Evolutionary conservation across 1,140 invertebrate species (phyloP), one percentile per base, ranked within the genome.

Genomic region (Eulimnadia texana): DNA sequence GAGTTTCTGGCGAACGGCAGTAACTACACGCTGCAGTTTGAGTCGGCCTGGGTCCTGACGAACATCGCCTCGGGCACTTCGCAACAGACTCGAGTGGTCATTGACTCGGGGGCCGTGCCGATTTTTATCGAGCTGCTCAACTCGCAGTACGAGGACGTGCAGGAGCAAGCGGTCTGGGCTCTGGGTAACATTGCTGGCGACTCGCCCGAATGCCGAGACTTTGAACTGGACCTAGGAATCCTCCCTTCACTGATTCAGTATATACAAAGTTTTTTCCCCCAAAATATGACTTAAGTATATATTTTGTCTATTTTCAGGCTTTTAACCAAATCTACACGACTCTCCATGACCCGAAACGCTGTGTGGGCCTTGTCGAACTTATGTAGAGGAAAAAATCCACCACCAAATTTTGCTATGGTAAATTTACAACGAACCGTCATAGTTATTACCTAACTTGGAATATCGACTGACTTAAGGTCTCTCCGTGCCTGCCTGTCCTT

Each of bases 1-100:
- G 85, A 93, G 72, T 96, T 98, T 76, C 78, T 98, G 51, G 80
- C 86, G 69, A 86, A 86, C 73, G 82, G 84, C 69, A 76, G 76
- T 62, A 91, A 94, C 76, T 85, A 82, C 60, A 88, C 87, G 29
- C 74, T 94, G 65, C 90, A 93, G 87, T 98, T 98, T 78, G 94
- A 98, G 78, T 93, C 94, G 61, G 93, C 94, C 52, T 98, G 94
- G 94, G 92, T 93, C 53, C 73, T 98, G 63, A 98, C 94, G 56
- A 98, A 98, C 74, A 95, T 98, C 67, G 94, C 93, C 2, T 95
- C 91, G 2, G 94, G 94, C n/a, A 95, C 91, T 22, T 93, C 91
- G 19, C 78, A 84, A 61, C 93, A 98, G 74, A 98, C 94, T 2
- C 80, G 84, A 60, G 85, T 90, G 67, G 93, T 98, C 0, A 90